These are phyloP conservation scores for Caerostris extrusa DNA, from an alignment of 1,140 invertebrate species.

Conservation along the genomic window DNA sequence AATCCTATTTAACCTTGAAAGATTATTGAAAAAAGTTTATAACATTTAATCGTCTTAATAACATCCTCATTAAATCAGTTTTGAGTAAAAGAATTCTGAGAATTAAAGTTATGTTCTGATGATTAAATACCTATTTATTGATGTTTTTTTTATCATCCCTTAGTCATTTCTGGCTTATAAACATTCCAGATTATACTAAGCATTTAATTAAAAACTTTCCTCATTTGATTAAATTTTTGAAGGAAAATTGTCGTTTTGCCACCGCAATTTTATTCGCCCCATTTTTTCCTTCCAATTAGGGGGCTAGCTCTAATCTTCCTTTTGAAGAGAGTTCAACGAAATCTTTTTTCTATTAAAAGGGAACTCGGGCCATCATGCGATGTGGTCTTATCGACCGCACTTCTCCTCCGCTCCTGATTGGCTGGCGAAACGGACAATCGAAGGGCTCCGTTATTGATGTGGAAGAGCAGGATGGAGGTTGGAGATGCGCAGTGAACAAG, in stretches of 20 bases:
- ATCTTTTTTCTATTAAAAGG: slow-evolving; percentile 35
- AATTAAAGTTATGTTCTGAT: too few relatives aligned
- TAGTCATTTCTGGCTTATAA: too few relatives aligned
- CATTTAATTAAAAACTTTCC: background rate
- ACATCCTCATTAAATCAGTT: too few relatives aligned
- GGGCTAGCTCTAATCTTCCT: background rate
- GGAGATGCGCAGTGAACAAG: slow-evolving; percentile 62
- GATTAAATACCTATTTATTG: too few relatives aligned
- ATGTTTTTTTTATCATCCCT: too few relatives aligned
- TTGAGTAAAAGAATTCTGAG: too few relatives aligned
- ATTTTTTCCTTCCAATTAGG: slow-evolving; percentile 13
- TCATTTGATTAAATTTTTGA: background rate
- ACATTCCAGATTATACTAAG: too few relatives aligned
- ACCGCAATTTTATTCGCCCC: background rate
- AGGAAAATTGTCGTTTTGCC: background rate
- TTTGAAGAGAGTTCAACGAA: background rate
- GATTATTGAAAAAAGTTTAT: too few relatives aligned
- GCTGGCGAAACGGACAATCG: slow-evolving; percentile 63
- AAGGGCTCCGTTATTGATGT: slow-evolving; percentile 10
- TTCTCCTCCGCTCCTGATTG: slow-evolving; percentile 46
- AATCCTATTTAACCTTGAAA: too few relatives aligned
- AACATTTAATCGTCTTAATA: too few relatives aligned
- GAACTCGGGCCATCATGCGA: background rate
- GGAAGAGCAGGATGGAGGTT: slow-evolving; percentile 17
- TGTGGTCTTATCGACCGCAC: slow-evolving; percentile 61